Conservation (phyloP, 2,797 vertebrate genomes). For the Thripadectes ignobilis region DNA sequence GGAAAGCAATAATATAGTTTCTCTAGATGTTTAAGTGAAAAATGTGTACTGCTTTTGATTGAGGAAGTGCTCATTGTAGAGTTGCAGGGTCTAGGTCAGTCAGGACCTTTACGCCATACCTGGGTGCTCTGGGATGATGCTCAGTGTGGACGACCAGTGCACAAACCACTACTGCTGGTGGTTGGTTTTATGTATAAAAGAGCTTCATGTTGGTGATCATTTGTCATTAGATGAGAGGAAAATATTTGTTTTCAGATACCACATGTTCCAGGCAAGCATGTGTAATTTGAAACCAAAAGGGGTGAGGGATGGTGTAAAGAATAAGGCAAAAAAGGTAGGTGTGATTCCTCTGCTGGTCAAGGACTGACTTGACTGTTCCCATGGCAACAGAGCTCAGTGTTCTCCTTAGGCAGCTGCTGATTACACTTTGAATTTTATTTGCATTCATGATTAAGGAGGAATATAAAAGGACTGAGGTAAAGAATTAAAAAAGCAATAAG, state of each 20-base stretch:
- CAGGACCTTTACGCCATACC: background rate
- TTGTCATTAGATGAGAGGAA: background rate
- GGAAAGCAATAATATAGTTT: background rate
- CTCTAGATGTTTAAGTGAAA: background rate
- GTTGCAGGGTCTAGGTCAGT: background rate
- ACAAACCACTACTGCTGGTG: background rate
- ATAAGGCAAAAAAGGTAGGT: slow-evolving; percentile 24
- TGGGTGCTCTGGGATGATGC: background rate
- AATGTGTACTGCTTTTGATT: background rate
- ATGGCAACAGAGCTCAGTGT: slow-evolving; percentile 71
- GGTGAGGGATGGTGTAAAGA: background rate
- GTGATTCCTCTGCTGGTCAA: slow-evolving; percentile 70
- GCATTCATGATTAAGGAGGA: slow-evolving; percentile 79
- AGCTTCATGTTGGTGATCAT: background rate
- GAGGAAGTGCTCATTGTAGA: background rate
- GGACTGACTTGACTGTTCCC: slow-evolving; percentile 74
- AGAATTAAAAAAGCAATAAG: slow-evolving; percentile 71
- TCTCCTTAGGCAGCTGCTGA: slow-evolving; percentile 77
- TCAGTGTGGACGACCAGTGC: background rate
- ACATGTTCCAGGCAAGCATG: background rate
- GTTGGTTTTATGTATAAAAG: background rate
- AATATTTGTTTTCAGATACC: background rate
- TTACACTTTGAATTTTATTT: slow-evolving; percentile 81
- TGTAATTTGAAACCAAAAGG: background rate
- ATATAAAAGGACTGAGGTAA: slow-evolving; percentile 73